Conservation (phyloP, 1,140 invertebrate species). For the Halyomorpha halys region DNA sequence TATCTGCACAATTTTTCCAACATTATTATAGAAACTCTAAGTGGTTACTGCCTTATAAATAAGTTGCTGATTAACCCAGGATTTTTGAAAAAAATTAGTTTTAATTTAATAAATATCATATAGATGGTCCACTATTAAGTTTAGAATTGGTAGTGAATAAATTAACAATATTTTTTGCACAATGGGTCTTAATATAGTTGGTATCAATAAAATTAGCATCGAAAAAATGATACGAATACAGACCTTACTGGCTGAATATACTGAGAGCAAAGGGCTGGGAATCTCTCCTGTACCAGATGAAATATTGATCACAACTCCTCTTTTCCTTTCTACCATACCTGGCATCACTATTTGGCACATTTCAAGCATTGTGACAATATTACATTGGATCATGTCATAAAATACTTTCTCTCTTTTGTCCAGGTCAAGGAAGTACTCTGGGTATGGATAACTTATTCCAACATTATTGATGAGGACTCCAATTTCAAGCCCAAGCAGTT, state of each 20-base stretch:
- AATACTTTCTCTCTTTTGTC: slow-evolving; percentile 31
- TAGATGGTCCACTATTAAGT: too few species aligned
- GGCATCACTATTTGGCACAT: slow-evolving; percentile 70
- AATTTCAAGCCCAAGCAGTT: slow-evolving; percentile 70
- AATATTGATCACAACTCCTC: slow-evolving; percentile 86
- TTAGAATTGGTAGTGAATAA: too few species aligned
- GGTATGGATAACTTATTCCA: slow-evolving; percentile 79
- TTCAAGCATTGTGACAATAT: slow-evolving; percentile 48
- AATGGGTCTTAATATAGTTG: too few species aligned
- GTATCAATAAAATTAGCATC: too few species aligned
- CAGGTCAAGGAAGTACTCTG: slow-evolving; percentile 69
- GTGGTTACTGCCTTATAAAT: too few species aligned
- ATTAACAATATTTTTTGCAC: too few species aligned
- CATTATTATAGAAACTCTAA: too few species aligned
- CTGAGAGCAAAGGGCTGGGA: slow-evolving; percentile 70
- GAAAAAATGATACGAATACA: too few species aligned
- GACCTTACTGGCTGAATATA: slow-evolving; percentile 86
- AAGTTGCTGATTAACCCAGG: too few species aligned
- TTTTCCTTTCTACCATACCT: slow-evolving; percentile 70
- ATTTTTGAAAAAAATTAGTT: too few species aligned
- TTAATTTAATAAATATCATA: too few species aligned
- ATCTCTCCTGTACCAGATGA: slow-evolving; percentile 71
- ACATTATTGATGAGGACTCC: slow-evolving; percentile 93
- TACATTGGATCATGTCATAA: slow-evolving; percentile 45
- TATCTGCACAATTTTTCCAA: too few species aligned